These are phyloP conservation scores for Ctenochaetus hawaiiensis DNA, from an alignment of 2,797 vertebrate genomes.

Conservation along the genomic window DNA sequence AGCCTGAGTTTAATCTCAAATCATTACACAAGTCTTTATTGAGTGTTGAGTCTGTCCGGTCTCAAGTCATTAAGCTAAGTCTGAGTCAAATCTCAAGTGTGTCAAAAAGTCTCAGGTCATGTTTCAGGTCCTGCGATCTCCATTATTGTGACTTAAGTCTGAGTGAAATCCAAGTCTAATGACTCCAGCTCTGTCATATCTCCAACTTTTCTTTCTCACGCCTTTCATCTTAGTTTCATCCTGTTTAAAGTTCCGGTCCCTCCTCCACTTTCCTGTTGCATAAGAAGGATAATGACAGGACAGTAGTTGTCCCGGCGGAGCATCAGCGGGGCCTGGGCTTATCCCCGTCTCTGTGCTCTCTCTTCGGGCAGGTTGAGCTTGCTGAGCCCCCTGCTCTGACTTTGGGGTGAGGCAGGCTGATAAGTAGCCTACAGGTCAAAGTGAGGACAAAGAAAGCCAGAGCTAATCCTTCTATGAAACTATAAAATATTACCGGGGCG, in stretches of 20 bases:
- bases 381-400: slow-evolving; percentile 10
- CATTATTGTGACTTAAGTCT: background rate
- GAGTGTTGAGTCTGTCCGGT: background rate
- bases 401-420: slow-evolving; percentile 39
- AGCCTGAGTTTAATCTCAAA: too few species aligned
- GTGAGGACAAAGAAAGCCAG: slow-evolving; percentile 53
- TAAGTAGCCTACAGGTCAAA: slow-evolving; percentile 47
- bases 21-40: too few species aligned
- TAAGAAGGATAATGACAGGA: slow-evolving; percentile 56
- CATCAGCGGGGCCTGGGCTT: slow-evolving; percentile 37
- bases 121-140: background rate
- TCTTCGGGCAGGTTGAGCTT: slow-evolving; percentile 39
- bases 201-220: background rate
- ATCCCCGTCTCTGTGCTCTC: slow-evolving; percentile 31
- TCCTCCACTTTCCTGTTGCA: slow-evolving; percentile 13
- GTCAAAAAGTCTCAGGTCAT: background rate
- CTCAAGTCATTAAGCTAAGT: background rate
- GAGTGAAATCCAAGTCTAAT: background rate
- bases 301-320: slow-evolving; percentile 37
- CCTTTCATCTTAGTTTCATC: background rate
- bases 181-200: background rate
- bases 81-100: background rate
- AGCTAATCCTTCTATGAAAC: slow-evolving; percentile 61
- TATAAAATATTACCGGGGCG: slow-evolving; percentile 41
- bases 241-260: slow-evolving; percentile 5